Conservation (phyloP, 30 jellyfish, hydroid and myxozoan species). For the Turritopsis rubra region DNA sequence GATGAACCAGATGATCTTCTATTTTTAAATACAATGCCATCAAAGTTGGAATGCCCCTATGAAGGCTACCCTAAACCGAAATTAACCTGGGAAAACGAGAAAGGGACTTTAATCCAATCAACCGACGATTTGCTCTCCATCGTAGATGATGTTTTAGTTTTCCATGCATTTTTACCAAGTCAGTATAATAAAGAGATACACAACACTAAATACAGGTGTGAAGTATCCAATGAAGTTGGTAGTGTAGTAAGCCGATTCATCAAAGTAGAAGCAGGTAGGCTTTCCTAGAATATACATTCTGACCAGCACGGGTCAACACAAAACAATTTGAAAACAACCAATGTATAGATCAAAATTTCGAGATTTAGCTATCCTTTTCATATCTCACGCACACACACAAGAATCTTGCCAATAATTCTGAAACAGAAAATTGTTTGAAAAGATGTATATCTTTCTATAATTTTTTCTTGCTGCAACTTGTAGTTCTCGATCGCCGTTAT, state of each 20-base stretch:
- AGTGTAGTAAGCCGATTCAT: conserved; percentile 46
- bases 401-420: neutral
- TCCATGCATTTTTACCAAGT: conserved; percentile 50
- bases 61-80: conserved; percentile 65
- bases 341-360: neutral
- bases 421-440: neutral
- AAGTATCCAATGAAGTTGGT: conserved; percentile 58
- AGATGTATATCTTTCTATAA: neutral
- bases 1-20: conserved; percentile 46
- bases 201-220: conserved; percentile 52
- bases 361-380: neutral
- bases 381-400: neutral
- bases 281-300: neutral
- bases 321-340: neutral
- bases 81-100: conserved; percentile 50
- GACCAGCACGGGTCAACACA: neutral
- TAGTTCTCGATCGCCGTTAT: conserved; percentile 61
- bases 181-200: conserved; percentile 40
- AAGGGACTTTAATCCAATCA: conserved; percentile 50
- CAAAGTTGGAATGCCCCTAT: conserved; percentile 58
- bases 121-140: conserved; percentile 45
- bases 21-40: conserved; percentile 61
- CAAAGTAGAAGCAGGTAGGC: conserved; percentile 65
- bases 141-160: conserved; percentile 45
- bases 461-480: too few relatives aligned